Conservation (phyloP, 2,888 invertebrate species). For the Sialis fuliginosa region DNA sequence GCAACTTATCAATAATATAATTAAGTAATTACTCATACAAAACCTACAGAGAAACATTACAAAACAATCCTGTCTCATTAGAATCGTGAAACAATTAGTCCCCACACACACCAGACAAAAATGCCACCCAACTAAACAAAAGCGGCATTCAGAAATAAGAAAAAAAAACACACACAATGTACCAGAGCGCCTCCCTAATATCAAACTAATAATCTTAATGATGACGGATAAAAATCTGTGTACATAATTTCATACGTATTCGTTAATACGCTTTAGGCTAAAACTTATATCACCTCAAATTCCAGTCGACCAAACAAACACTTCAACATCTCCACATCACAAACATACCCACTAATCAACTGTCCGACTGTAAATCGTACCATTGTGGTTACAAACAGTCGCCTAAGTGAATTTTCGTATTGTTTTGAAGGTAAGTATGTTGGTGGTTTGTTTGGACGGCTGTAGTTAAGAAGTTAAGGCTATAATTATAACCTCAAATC, state of each 20-base stretch:
- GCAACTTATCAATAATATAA: no score
- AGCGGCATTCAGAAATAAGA: neutral
- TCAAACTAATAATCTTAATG: slow-evolving; percentile 25
- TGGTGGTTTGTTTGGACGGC: slow-evolving; percentile 16
- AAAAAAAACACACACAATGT: neutral
- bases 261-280: slow-evolving; percentile 23
- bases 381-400: slow-evolving; percentile 15
- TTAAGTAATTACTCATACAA: no score
- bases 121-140: neutral
- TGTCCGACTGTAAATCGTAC: slow-evolving; percentile 14
- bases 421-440: neutral
- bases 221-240: slow-evolving; percentile 26
- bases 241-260: slow-evolving; percentile 26
- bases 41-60: no score
- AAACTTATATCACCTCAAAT: slow-evolving; percentile 21
- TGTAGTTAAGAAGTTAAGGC: slow-evolving; percentile 19
- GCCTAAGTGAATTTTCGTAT: slow-evolving; percentile 8
- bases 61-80: no score
- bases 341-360: slow-evolving; percentile 2
- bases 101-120: neutral
- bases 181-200: slow-evolving; percentile 20
- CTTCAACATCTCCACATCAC: neutral
- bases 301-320: slow-evolving; percentile 11
- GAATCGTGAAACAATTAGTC: no score
- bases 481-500: slow-evolving; percentile 25